Evolutionary conservation across 2,113 vertebrate species (phyloP).

Genomic region (Neodon shergylaensis): DNA sequence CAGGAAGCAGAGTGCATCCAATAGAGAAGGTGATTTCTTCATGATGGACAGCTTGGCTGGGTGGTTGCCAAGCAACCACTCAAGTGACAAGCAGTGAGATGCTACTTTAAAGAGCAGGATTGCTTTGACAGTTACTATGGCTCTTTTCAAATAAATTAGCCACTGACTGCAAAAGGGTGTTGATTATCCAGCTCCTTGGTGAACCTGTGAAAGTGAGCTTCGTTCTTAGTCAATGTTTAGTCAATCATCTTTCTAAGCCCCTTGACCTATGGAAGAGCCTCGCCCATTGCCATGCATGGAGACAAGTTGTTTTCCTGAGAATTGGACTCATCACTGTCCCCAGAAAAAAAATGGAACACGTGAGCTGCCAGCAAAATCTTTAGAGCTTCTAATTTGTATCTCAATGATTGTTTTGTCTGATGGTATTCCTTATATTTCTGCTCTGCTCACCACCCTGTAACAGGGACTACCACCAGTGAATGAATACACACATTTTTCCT

Average conservation of each 20-base stretch:
- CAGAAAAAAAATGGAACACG: not conserved
- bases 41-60: not conserved
- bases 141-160: conserved; percentile 52
- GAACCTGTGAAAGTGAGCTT: not conserved
- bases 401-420: not conserved
- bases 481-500: not conserved
- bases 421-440: not conserved
- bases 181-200: conserved; percentile 29
- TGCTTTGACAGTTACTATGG: conserved; percentile 33
- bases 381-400: not conserved
- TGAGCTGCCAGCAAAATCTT: not conserved
- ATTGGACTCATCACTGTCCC: conserved; percentile 5
- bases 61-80: conserved; percentile 21
- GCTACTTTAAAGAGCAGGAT: not conserved
- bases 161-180: conserved; percentile 21
- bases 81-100: not conserved
- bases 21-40: not conserved
- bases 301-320: conserved; percentile 3
- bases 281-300: conserved; percentile 1
- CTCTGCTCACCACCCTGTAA: not conserved
- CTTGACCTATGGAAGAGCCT: not conserved
- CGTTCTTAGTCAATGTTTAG: not conserved
- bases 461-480: not conserved
- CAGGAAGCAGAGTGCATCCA: not conserved
- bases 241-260: not conserved